phyloP scores from a whole-genome alignment of 2,113 vertebrate genomes.

The Hemiprocne comata region DNA sequence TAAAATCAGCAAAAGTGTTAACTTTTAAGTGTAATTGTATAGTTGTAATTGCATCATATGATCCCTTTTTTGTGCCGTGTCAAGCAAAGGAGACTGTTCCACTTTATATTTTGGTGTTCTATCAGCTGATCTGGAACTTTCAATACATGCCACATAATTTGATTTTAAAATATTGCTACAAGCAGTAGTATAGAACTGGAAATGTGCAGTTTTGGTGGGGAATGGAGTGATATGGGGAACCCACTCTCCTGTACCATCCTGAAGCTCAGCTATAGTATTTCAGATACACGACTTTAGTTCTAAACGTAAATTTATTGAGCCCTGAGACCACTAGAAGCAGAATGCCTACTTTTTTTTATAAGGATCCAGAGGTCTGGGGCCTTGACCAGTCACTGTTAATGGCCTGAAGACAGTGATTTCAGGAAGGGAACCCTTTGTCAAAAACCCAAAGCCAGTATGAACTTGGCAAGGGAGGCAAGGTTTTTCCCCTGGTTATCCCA shows the following conservation, averaged over 20 bases:
- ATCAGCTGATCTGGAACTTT: neutral
- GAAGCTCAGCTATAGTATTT: neutral
- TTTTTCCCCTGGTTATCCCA: neutral
- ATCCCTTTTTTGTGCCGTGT: neutral
- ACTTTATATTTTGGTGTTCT: neutral
- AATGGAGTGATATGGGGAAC: neutral
- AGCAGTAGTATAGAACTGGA: neutral
- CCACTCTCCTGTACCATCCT: fast-evolving
- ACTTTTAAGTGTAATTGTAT: neutral
- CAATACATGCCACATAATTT: neutral
- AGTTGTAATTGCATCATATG: neutral
- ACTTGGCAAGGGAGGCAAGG: neutral
- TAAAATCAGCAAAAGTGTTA: neutral
- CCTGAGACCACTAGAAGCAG: neutral
- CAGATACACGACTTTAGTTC: neutral
- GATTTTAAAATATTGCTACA: neutral
- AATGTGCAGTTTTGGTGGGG: neutral
- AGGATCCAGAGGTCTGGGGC: neutral
- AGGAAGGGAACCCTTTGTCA: neutral
- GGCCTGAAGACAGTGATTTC: neutral
- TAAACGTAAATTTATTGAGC: neutral
- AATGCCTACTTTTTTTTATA: neutral
- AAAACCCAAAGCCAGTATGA: neutral
- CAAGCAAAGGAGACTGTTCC: neutral
- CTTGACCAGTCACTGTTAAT: neutral